Base-by-base conservation (phyloP, 2,113 vertebrate species). In the Gadus macrocephalus region DNA sequence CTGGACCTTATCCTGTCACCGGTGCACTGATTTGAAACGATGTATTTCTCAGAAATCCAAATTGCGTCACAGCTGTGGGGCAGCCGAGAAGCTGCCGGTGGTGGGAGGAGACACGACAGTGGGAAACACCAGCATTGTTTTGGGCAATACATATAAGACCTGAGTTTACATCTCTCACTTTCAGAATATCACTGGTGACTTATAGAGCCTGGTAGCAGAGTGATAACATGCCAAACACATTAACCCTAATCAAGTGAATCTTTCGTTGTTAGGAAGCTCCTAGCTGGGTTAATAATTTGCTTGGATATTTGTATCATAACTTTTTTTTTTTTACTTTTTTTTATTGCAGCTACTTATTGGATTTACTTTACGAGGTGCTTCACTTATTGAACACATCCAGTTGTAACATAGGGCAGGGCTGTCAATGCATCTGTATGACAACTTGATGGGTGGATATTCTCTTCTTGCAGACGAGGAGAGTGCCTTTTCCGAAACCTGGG, bases 381-480 rank as follows among this genome's bases (percentile, higher is more conserved):
- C 0, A 60, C 14, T 53, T 58, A 3, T 66, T 58, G 55, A 58
- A 58, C 55, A 55, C 53, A 58, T 38, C 27, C 12, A 7, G 49
- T 1, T 56, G 15, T 7, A n/a, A 2, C 11, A 20, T 2, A 16
- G 2, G 3, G 16, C 2, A 38, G 14, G 19, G 63, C 19, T 5
- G 42, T 14, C 12, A 49, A 80, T 84, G 84, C 49, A 80, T 4
- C 53, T 89, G 3, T 81, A 70, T 69, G 66, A 65, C 5, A 2
- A 53, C 22, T 64, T 67, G 5, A 71, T 69, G 2, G 72, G 78
- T 56, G 49, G 19, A 75, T 81, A 74, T 65, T 79, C 76, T 68
- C 73, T 62, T 20, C 67, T 88, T 92, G 1, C 80, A 92, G 91
- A 91, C 69, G 84, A 86, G n/a, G 91, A 90, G 15, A 83, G 88